These are phyloP conservation scores for Drosophila neutralis DNA, from an alignment of 2,888 invertebrate species.

Conservation along the genomic window DNA sequence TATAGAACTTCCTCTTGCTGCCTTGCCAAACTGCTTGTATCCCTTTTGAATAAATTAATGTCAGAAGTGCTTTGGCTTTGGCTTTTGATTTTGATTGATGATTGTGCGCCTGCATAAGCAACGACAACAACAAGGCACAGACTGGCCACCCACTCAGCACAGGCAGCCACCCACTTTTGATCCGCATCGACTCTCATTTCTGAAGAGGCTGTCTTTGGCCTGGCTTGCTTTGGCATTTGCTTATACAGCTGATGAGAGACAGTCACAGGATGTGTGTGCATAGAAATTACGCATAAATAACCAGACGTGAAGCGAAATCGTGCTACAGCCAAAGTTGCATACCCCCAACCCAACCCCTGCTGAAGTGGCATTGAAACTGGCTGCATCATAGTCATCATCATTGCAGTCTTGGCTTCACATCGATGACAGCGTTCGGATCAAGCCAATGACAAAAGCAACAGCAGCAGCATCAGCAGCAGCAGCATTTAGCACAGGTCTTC, in stretches of 20 bases:
- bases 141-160: neutral
- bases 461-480: constrained; percentile 1
- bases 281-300: constrained; percentile 77
- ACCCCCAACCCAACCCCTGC: neutral
- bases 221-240: constrained; percentile 51
- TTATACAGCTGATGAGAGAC: constrained; percentile 41
- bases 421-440: constrained; percentile 62
- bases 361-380: constrained; percentile 29
- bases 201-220: constrained; percentile 43
- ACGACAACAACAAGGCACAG: constrained; percentile 41
- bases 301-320: constrained; percentile 23
- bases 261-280: constrained; percentile 47
- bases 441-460: constrained; percentile 47
- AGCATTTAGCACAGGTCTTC: constrained; percentile 5
- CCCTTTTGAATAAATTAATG: constrained; percentile 84
- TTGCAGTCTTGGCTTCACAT: constrained; percentile 27
- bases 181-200: constrained; percentile 33
- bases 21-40: constrained; percentile 72
- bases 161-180: constrained; percentile 11
- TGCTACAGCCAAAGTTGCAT: constrained; percentile 1
- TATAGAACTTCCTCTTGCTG: constrained; percentile 38
- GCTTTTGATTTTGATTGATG: constrained; percentile 84
- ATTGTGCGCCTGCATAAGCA: constrained; percentile 70
- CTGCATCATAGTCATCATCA: constrained; percentile 39
- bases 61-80: constrained; percentile 83